A percentile compares a stretch with the other conserved stretches of the same genome.
Conservation (phyloP, 2,888 invertebrate genomes). For the Polietes domitor region DNA sequence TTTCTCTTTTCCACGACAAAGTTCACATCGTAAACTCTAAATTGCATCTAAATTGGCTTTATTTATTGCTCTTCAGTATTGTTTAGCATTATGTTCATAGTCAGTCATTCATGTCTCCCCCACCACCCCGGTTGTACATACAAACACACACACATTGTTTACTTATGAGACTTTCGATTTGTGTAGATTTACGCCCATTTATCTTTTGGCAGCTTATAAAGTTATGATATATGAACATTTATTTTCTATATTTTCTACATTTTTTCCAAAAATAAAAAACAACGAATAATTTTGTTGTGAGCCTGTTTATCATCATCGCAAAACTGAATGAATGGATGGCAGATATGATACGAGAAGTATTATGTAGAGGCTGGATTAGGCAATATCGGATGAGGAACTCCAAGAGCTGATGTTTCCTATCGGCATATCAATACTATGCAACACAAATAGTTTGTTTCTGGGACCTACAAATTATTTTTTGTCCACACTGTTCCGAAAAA, state of each 20-base stretch:
- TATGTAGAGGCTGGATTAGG: no score
- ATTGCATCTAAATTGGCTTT: slow-evolving; percentile 79
- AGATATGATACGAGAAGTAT: no score
- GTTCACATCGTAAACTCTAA: slow-evolving; percentile 70
- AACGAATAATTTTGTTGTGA: slow-evolving; percentile 35
- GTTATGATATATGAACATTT: slow-evolving; percentile 77
- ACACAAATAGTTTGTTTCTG: no score
- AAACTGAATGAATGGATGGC: no score
- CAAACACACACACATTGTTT: slow-evolving; percentile 64
- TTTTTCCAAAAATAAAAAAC: slow-evolving; percentile 26
- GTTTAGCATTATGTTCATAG: slow-evolving; percentile 35
- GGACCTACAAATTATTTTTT: no score
- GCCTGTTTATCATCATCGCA: no score
- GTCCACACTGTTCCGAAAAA: no score
- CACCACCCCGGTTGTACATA: background rate
- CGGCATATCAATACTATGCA: no score
- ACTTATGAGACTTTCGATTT: slow-evolving; percentile 77
- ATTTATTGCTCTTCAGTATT: slow-evolving; percentile 65
- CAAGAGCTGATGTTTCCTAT: no score
- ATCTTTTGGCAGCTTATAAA: slow-evolving; percentile 77
- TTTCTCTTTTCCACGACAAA: slow-evolving; percentile 28
- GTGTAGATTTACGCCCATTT: slow-evolving; percentile 78
- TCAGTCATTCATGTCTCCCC: background rate
- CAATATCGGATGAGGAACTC: no score
- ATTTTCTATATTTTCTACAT: slow-evolving; percentile 35